Evolutionary conservation across 2,888 invertebrate genomes (phyloP).

Genomic region (Anagyrus pseudococci): DNA sequence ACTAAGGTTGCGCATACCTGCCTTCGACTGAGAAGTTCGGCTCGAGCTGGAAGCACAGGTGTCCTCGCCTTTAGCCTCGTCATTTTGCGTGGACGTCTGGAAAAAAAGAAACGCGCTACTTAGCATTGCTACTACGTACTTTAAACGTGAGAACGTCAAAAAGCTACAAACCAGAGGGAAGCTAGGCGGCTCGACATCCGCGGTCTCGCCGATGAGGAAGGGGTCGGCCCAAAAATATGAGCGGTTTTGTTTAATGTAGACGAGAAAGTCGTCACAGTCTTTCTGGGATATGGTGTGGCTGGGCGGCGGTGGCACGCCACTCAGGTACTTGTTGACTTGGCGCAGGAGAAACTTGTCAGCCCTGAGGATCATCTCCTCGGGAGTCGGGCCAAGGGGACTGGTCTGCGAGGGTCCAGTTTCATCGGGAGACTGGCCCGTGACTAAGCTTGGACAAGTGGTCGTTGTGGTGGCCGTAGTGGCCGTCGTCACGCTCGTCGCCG

Average conservation of each 20-base stretch:
- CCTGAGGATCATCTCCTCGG: conserved; percentile 48
- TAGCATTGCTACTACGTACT: no score
- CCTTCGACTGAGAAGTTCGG: conserved; percentile 7
- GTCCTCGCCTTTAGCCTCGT: neutral
- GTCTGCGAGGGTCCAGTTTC: conserved; percentile 10
- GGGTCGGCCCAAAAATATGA: conserved; percentile 62
- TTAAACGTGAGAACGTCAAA: no score
- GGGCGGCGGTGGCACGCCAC: conserved; percentile 78
- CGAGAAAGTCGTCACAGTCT: conserved; percentile 72
- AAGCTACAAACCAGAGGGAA: no score
- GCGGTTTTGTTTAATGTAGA: conserved; percentile 66
- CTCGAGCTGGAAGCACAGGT: no score
- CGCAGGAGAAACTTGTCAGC: conserved; percentile 60
- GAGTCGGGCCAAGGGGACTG: conserved; percentile 44
- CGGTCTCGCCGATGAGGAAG: conserved; percentile 11
- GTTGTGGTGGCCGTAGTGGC: neutral
- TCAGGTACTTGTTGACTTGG: conserved; percentile 67
- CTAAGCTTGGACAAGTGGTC: conserved; percentile 4
- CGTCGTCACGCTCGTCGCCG: conserved; percentile 19
- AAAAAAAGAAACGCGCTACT: no score
- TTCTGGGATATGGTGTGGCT: conserved; percentile 74
- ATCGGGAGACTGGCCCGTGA: conserved; percentile 2
- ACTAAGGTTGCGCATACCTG: conserved; percentile 46
- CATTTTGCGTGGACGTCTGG: neutral
- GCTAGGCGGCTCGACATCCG: no score